Percentiles rank a stretch among this genome's conserved stretches.
These are phyloP conservation scores for Cyclina sinensis DNA, from an alignment of 1,140 invertebrate genomes.

Conservation along the genomic window DNA sequence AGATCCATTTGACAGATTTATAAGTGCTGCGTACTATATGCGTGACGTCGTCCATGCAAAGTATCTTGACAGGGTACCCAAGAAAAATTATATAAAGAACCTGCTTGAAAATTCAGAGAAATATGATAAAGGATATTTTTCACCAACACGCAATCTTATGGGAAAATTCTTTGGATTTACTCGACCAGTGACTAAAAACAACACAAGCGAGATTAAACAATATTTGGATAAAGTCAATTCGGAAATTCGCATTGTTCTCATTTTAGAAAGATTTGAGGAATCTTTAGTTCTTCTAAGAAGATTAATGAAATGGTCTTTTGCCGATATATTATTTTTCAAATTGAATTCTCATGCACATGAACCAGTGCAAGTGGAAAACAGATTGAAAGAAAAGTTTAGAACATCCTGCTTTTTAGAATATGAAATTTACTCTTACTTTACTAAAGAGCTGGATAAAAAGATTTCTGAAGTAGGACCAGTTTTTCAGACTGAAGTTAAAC, in stretches of 20 bases:
- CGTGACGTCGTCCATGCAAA: not conserved
- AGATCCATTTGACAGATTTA: conserved; percentile 57
- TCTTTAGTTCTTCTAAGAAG: conserved; percentile 87
- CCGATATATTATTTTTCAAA: conserved; percentile 84
- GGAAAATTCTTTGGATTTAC: conserved; percentile 73
- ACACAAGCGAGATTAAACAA: conserved; percentile 37
- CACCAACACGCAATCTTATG: conserved; percentile 75
- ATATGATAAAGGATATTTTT: conserved; percentile 54
- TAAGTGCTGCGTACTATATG: conserved; percentile 71
- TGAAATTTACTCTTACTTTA: conserved; percentile 35
- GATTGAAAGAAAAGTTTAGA: not conserved
- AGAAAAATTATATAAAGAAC: conserved; percentile 30
- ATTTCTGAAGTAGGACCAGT: not conserved
- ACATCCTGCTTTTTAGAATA: not conserved
- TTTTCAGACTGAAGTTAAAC: not conserved
- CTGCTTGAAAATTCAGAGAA: conserved; percentile 18
- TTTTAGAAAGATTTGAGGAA: conserved; percentile 88
- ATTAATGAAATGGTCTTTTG: conserved; percentile 87
- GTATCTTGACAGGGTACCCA: conserved; percentile 60
- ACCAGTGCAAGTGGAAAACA: not conserved
- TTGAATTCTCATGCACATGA: conserved; percentile 9
- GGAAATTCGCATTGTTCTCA: conserved; percentile 87
- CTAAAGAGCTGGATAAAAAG: not conserved
- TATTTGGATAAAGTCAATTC: conserved; percentile 68
- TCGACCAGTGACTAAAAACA: not conserved